Conservation (phyloP, 2,888 invertebrate species). For the Thymelicus acteon region DNA sequence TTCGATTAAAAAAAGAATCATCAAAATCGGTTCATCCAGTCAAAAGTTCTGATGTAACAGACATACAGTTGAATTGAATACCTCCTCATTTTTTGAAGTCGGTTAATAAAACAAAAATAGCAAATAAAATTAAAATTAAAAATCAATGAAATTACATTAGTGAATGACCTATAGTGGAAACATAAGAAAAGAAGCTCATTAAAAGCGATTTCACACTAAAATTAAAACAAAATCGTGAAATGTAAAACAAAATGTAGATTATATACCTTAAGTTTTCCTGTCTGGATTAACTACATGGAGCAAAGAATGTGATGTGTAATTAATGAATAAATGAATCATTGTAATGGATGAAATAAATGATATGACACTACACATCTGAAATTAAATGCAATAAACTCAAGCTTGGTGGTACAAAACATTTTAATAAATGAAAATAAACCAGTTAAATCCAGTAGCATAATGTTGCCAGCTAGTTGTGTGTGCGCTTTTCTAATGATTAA, state of each 20-base stretch:
- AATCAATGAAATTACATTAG: neutral
- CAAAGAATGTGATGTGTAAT: conserved; percentile 42
- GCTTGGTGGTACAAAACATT: too few relatives aligned
- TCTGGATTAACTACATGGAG: conserved; percentile 51
- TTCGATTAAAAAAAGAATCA: too few relatives aligned
- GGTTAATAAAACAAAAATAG: conserved; percentile 23
- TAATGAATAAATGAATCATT: conserved; percentile 32
- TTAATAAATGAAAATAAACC: too few relatives aligned
- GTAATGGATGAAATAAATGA: conserved; percentile 8
- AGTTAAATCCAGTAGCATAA: too few relatives aligned
- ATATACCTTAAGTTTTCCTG: conserved; percentile 54
- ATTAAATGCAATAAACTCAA: too few relatives aligned
- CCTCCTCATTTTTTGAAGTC: too few relatives aligned
- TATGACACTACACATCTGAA: too few relatives aligned
- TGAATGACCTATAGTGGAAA: neutral
- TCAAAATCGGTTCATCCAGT: too few relatives aligned
- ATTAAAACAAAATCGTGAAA: neutral
- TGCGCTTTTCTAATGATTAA: too few relatives aligned
- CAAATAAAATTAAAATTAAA: neutral
- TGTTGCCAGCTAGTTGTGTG: too few relatives aligned
- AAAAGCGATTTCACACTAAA: neutral
- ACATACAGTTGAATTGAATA: too few relatives aligned
- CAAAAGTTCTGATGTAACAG: too few relatives aligned
- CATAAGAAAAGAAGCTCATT: neutral
- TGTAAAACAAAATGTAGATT: neutral